Percentiles rank a stretch among this genome's conserved stretches.
Conservation (phyloP, 2,888 invertebrate genomes). For the Perizoma affinitatum region DNA sequence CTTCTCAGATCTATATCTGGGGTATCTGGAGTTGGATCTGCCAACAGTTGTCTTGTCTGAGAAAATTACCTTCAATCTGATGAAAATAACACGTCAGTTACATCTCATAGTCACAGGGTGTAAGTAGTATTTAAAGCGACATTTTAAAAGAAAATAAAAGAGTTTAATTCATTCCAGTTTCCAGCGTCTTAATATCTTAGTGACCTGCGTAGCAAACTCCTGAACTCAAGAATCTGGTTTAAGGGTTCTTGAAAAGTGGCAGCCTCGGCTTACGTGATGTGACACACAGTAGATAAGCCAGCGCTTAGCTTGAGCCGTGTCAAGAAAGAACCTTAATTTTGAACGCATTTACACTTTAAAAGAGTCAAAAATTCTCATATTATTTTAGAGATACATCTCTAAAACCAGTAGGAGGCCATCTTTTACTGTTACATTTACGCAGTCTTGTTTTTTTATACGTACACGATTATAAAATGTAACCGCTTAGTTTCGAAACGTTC, state of each 20-base stretch:
- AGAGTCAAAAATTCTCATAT: not conserved
- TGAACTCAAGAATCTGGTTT: conserved; percentile 31
- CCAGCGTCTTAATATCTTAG: conserved; percentile 18
- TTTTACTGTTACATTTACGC: too few species aligned
- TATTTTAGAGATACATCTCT: too few species aligned
- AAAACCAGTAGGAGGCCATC: too few species aligned
- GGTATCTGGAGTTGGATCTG: too few species aligned
- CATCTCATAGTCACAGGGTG: too few species aligned
- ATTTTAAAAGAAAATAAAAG: conserved; percentile 3
- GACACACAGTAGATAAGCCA: conserved; percentile 31
- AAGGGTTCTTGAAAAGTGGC: conserved; percentile 34
- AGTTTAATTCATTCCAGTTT: conserved; percentile 7
- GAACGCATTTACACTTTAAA: conserved; percentile 15
- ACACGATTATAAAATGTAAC: too few species aligned
- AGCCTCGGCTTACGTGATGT: conserved; percentile 33
- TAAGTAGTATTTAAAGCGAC: not conserved
- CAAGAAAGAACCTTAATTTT: conserved; percentile 19
- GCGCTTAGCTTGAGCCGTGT: conserved; percentile 27
- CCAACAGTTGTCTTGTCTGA: too few species aligned
- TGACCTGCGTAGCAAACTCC: conserved; percentile 21
- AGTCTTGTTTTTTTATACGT: too few species aligned
- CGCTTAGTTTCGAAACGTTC: too few species aligned
- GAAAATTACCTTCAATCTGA: too few species aligned
- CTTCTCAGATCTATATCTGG: too few species aligned
- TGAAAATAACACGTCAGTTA: too few species aligned